A percentile compares a stretch with the other conserved stretches of the same genome.
Evolutionary conservation across 2,888 invertebrate species (phyloP).

Genomic region (Dysmachus trigonus): DNA sequence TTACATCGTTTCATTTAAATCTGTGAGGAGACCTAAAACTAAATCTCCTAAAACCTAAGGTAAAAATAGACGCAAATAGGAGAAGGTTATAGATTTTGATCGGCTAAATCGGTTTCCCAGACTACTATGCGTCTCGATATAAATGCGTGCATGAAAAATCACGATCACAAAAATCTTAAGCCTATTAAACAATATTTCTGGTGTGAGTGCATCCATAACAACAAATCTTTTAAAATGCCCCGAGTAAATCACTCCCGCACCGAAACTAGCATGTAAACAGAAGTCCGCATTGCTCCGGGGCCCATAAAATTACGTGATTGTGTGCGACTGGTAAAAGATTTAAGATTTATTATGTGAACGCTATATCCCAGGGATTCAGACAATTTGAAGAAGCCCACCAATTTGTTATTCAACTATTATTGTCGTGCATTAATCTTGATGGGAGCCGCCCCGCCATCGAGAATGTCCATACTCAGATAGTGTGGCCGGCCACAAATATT

Average conservation of each 20-base stretch:
- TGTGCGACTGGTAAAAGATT: background rate
- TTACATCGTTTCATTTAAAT: too few species aligned
- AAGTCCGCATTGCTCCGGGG: background rate
- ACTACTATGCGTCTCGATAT: background rate
- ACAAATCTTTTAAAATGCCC: background rate
- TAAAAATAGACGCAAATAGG: too few species aligned
- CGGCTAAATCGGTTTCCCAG: background rate
- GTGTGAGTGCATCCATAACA: background rate
- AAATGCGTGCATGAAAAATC: background rate
- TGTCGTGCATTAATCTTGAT: slow-evolving; percentile 18
- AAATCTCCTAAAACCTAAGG: too few species aligned
- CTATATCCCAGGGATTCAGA: background rate
- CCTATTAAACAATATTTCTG: background rate
- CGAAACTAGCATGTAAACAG: background rate
- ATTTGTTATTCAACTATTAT: slow-evolving; percentile 18
- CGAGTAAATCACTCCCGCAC: background rate
- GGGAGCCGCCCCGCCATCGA: background rate
- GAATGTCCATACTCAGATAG: slow-evolving; percentile 20
- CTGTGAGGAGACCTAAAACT: too few species aligned
- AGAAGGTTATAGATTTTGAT: too few species aligned
- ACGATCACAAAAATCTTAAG: background rate
- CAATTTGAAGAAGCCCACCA: slow-evolving; percentile 24
- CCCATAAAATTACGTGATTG: background rate
- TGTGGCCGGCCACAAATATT: slow-evolving; percentile 17
- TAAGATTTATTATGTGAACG: background rate